These are phyloP conservation scores for Xylota segnis DNA, from an alignment of 2,888 invertebrate genomes.

Conservation along the genomic window DNA sequence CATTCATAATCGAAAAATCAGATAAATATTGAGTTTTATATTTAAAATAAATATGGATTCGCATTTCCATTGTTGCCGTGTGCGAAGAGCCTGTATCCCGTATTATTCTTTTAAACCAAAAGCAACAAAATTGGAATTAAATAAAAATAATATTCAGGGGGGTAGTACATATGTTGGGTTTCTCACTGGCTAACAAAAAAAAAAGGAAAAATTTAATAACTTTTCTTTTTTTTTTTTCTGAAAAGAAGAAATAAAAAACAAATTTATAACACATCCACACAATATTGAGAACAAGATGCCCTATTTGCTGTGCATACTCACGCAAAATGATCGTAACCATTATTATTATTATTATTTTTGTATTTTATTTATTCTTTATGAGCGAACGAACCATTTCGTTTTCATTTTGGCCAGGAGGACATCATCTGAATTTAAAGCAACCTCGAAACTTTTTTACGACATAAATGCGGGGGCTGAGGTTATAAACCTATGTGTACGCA, in stretches of 20 bases:
- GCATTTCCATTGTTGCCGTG: background rate
- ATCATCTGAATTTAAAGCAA: conserved; percentile 59
- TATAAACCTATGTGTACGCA: conserved; percentile 32
- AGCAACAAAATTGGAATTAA: background rate
- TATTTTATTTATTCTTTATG: conserved; percentile 43
- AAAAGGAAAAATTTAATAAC: conserved; percentile 19
- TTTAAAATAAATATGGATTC: too few species aligned
- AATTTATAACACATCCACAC: conserved; percentile 31
- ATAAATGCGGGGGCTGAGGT: conserved; percentile 41
- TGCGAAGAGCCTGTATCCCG: background rate
- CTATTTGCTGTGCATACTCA: conserved; percentile 38
- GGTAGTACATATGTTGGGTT: conserved; percentile 19
- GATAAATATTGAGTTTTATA: too few species aligned
- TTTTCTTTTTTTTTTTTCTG: background rate
- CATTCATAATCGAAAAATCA: too few species aligned
- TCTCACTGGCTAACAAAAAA: conserved; percentile 16
- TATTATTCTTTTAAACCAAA: background rate
- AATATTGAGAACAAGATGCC: conserved; percentile 25
- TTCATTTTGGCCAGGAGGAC: conserved; percentile 53
- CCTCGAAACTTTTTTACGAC: conserved; percentile 56
- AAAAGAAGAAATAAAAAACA: conserved; percentile 24
- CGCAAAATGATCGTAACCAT: conserved; percentile 53
- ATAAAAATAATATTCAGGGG: conserved; percentile 14
- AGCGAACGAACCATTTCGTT: conserved; percentile 50
- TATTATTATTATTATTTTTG: conserved; percentile 63